These are phyloP conservation scores for Nineta flava DNA, from an alignment of 2,888 invertebrate genomes.

Conservation along the genomic window DNA sequence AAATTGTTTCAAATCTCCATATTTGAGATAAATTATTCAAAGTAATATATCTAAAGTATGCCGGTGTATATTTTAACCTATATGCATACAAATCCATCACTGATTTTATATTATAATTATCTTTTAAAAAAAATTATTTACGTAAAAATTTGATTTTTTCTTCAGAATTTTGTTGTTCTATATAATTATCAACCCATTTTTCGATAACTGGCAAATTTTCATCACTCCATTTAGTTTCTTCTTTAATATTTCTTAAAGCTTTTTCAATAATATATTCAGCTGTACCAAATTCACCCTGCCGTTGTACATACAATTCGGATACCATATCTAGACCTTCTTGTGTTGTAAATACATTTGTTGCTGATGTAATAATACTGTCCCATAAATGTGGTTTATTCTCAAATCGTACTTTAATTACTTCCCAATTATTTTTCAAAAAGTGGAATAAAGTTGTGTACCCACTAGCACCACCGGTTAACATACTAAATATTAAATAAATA, in stretches of 20 bases:
- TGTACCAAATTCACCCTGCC: constrained; percentile 51
- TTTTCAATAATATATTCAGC: constrained; percentile 59
- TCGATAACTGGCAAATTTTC: constrained; percentile 60
- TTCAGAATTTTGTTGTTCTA: constrained; percentile 20
- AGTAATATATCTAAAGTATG: too few species aligned
- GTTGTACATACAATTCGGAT: constrained; percentile 41
- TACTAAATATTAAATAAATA: constrained; percentile 55
- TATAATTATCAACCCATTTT: constrained; percentile 47
- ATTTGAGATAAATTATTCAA: too few species aligned
- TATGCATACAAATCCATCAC: too few species aligned
- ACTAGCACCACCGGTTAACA: constrained; percentile 51
- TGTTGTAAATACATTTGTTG: constrained; percentile 60
- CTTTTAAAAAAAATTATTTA: neutral
- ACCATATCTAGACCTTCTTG: constrained; percentile 57
- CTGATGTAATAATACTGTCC: constrained; percentile 58
- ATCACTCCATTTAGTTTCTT: constrained; percentile 61
- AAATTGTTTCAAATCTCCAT: too few species aligned
- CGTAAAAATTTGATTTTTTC: constrained; percentile 4
- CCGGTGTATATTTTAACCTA: too few species aligned
- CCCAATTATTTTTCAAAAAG: constrained; percentile 57
- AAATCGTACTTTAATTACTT: constrained; percentile 46
- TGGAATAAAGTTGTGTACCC: constrained; percentile 58
- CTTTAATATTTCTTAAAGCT: constrained; percentile 53
- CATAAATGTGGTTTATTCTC: constrained; percentile 54
- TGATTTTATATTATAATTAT: too few species aligned